Conservation (phyloP, 2,888 invertebrate species). For the Lepidonotus clava region DNA sequence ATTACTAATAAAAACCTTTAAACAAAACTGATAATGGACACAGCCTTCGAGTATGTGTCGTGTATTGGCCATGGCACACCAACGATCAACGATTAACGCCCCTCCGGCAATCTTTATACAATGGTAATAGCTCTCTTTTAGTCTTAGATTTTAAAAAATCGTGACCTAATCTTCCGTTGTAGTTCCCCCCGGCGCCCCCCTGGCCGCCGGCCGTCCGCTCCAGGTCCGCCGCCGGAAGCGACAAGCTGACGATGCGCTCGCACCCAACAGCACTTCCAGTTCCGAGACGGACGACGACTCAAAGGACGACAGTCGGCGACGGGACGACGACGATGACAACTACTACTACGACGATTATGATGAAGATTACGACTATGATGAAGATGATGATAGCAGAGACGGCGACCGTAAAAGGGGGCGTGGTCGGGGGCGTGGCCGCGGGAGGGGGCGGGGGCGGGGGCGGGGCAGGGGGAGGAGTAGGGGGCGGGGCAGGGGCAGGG, state of each 20-base stretch:
- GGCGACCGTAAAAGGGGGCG: background rate
- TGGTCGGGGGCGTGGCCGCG: background rate
- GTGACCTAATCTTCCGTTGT: too few species aligned
- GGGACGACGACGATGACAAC: background rate
- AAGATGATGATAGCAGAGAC: slow-evolving; percentile 52
- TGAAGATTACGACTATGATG: slow-evolving; percentile 16
- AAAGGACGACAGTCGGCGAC: background rate
- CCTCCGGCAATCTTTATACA: too few species aligned
- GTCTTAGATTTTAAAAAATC: too few species aligned
- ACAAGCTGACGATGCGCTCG: background rate
- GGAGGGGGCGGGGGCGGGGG: slow-evolving; percentile 7
- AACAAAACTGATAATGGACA: too few species aligned
- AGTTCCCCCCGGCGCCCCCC: too few species aligned
- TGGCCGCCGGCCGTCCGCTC: too few species aligned
- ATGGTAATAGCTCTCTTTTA: too few species aligned
- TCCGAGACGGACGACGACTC: background rate
- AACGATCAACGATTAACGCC: too few species aligned
- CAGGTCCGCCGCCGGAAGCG: too few species aligned
- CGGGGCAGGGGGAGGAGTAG: background rate
- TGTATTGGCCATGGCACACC: too few species aligned
- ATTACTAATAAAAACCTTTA: too few species aligned
- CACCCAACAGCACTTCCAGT: background rate
- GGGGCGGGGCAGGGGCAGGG: slow-evolving; percentile 4
- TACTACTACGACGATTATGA: background rate
- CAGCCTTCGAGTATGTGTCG: too few species aligned